These are phyloP conservation scores for Montipora cactus DNA, from an alignment of 64 coral and sea anemone species.

Conservation along the genomic window DNA sequence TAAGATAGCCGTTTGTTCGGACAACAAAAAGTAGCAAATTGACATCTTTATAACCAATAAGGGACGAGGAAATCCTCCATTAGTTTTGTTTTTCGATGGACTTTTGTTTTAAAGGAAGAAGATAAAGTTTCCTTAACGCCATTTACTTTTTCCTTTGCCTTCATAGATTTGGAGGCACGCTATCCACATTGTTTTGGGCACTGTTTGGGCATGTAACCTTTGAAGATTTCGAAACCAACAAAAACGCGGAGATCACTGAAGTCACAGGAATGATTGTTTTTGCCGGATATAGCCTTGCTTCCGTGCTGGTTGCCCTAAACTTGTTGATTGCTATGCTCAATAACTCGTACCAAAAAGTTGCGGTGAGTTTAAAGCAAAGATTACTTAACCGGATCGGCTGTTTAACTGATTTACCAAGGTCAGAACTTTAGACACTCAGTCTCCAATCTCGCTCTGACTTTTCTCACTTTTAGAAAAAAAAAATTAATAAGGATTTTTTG, in stretches of 20 bases:
- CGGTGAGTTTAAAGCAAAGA: conserved; percentile 31
- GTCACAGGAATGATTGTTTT: conserved; percentile 78
- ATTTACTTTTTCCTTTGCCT: neutral
- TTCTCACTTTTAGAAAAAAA: no score
- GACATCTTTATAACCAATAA: no score
- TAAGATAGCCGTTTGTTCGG: neutral
- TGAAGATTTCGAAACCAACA: conserved; percentile 33
- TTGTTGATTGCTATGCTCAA: conserved; percentile 80
- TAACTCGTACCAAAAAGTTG: conserved; percentile 80
- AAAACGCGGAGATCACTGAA: conserved; percentile 44
- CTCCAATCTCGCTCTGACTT: no score
- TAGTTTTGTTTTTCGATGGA: no score
- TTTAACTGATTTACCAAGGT: no score
- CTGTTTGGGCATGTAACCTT: conserved; percentile 67
- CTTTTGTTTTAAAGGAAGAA: no score
- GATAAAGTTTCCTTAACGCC: no score
- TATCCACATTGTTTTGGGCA: conserved; percentile 74
- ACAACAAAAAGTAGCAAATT: neutral
- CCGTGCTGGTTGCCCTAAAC: conserved; percentile 72
- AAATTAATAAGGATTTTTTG: no score
- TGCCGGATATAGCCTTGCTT: conserved; percentile 43
- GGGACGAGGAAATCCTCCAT: no score
- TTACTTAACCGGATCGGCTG: neutral
- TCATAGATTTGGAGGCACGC: conserved; percentile 50
- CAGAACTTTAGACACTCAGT: no score